Evolutionary conservation across 2,888 invertebrate genomes (phyloP).

Genomic region (Hydroisotoma schaefferi): DNA sequence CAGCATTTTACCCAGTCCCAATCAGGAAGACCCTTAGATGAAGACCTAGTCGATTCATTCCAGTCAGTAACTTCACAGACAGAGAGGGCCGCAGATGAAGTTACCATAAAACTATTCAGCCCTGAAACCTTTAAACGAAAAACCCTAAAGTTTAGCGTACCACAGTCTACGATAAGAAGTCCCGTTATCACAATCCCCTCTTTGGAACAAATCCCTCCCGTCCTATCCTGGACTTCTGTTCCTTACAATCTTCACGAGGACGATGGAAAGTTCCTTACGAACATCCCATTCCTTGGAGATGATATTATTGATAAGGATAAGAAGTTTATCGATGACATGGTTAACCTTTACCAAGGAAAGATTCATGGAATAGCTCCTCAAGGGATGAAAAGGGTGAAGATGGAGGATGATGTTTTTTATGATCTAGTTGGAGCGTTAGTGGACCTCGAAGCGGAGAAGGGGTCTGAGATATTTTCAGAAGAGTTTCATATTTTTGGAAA

Average conservation of each 20-base stretch:
- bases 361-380: slow-evolving; percentile 29
- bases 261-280: slow-evolving; percentile 39
- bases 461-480: slow-evolving; percentile 19
- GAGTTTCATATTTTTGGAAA: background rate
- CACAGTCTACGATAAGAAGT: background rate
- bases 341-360: slow-evolving; percentile 35
- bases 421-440: slow-evolving; percentile 20
- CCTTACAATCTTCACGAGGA: slow-evolving; percentile 39
- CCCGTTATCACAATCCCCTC: background rate
- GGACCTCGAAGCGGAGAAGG: slow-evolving; percentile 23
- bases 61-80: background rate
- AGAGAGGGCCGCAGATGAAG: background rate
- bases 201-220: slow-evolving; percentile 24
- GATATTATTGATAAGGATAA: slow-evolving; percentile 42
- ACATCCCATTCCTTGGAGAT: slow-evolving; percentile 44
- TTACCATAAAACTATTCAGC: no score
- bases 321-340: slow-evolving; percentile 40
- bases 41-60: background rate
- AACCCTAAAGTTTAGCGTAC: background rate
- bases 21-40: no score
- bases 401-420: slow-evolving; percentile 31
- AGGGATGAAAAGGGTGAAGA: slow-evolving; percentile 13
- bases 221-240: slow-evolving; percentile 37
- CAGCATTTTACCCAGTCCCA: no score
- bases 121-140: background rate